Base-by-base conservation (phyloP, 2,797 vertebrate species). In the Octomys mimax region DNA sequence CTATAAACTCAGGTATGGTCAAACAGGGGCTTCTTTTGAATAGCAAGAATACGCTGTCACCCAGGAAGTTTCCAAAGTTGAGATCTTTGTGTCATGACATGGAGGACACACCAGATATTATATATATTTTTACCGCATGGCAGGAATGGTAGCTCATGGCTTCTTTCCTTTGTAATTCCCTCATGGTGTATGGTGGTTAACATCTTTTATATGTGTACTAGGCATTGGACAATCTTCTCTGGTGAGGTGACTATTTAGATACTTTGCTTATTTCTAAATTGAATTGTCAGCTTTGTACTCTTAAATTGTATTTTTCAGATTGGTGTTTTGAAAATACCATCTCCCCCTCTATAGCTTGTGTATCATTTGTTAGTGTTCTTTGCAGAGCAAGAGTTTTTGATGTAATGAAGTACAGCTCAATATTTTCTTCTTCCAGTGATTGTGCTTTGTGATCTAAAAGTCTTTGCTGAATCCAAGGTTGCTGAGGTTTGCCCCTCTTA, bases 351-450 rank as follows among this genome's bases (percentile, higher is more conserved):
- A 49, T 28, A 46, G 5, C 42, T 49, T 28, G 5, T 26, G 22
- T 46, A 87, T 73, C 84, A 66, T 66, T 88, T 88, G 64, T 49
- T 18, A 54, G n/a, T 39, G 21, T 52, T 82, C 64, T 95, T 82
- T 39, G 33, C 59, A 66, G 28, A 87, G 13, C 9, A 78, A 10
- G 31, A 39, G 57, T 71, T 93, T 92, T 95, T 31, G 75, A 92
- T 87, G 49, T 42, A 79, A 66, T 75, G 9, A 91, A 85, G 13
- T 31, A 42, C 26, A 57, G 28, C 31, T 57, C 59, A 54, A 2
- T 18, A 54, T 18, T 61, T 87, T 81, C 71, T 79, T n/a, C 75
- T 70, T 88, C 62, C 42, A 78, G 16, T 11, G 9, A 61, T 33
- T 64, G 31, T 28, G 31, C 11, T 87, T 95, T 91, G 54, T n/a